Base-by-base conservation (phyloP, 2,888 invertebrate species). In the Nomada fabriciana region DNA sequence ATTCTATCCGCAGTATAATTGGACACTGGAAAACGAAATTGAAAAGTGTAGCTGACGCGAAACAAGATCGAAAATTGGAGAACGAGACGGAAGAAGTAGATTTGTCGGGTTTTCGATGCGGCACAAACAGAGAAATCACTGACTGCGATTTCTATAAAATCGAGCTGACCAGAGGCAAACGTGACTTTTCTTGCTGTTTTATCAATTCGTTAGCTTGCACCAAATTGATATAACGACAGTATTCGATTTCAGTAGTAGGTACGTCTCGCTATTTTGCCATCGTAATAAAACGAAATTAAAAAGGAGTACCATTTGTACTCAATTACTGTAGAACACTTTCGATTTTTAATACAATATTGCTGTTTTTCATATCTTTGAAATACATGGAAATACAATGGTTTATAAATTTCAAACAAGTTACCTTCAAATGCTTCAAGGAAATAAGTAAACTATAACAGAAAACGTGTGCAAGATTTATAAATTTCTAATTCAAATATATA, bases 41-140 rank as follows among this genome's bases (percentile, higher is more conserved):
- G 59, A 65, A 23, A 59, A 42, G n/a, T 59, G 55, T 23, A 10
- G 52, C 59, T 20, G 18, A 52, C 13, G 23, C 55, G 68, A 57
- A 68, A 69, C 71, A 68, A 50, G 64, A 74, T 59, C 63, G 78
- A 74, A 79, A 79, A 74, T 79, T 70, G 75, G 52, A 52, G 67
- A 70, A 52, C 64, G 75, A 64, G 55, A 59, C 50, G 59, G 63
- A 64, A 57, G 64, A 55, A 76, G 55, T 47, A 1, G 20, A 13
- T 36, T 52, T 25, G 59, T 13, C n/a, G n/a, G 42, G 47, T 13
- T 57, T 55, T 63, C 53, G 20, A 75, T 53, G 23, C 55, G 55
- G 23, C 25, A 7, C 47, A 15, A 55, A 63, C 61, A 18, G 29
- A 73, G 36, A 36, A 36, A 47, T 47, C 47, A 15, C 47, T 10